Evolutionary conservation across 2,888 invertebrate species (phyloP).

Genomic region (Eucera pruinosa): DNA sequence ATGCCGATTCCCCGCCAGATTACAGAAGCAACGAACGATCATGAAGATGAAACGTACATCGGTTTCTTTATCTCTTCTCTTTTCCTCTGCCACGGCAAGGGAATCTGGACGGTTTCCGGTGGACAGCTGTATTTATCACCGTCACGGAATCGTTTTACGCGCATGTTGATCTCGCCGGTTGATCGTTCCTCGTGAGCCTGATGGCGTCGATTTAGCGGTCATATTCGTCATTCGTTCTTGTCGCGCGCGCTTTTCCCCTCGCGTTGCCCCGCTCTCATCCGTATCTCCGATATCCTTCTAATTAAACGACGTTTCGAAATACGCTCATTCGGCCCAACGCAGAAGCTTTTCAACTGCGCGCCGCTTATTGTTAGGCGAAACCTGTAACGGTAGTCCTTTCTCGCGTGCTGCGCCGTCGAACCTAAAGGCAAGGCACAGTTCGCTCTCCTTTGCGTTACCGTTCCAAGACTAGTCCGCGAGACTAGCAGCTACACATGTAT

Average conservation of each 20-base stretch:
- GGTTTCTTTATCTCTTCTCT: background rate
- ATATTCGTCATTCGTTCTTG: conserved; percentile 41
- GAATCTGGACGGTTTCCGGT: conserved; percentile 32
- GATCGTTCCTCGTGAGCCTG: conserved; percentile 31
- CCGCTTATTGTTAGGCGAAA: no score
- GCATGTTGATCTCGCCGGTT: conserved; percentile 34
- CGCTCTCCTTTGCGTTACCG: conserved; percentile 72
- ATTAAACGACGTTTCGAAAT: conserved; percentile 20
- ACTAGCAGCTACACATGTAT: conserved; percentile 26
- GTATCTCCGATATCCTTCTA: conserved; percentile 17
- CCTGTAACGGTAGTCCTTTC: no score
- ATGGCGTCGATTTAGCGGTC: conserved; percentile 42
- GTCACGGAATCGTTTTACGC: conserved; percentile 39
- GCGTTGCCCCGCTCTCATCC: conserved; percentile 16
- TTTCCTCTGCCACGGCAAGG: background rate
- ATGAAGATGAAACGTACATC: background rate
- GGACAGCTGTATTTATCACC: conserved; percentile 54
- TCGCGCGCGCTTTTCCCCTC: conserved; percentile 19
- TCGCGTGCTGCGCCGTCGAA: no score
- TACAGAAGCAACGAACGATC: conserved; percentile 10
- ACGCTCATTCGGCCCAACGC: no score
- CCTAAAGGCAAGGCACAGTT: no score
- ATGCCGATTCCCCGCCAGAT: conserved; percentile 6
- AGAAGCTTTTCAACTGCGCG: no score
- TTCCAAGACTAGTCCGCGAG: conserved; percentile 54